A percentile compares a stretch with the other conserved stretches of the same genome.
Conservation (phyloP, 2,113 vertebrate genomes). For the Tiliqua scincoides region DNA sequence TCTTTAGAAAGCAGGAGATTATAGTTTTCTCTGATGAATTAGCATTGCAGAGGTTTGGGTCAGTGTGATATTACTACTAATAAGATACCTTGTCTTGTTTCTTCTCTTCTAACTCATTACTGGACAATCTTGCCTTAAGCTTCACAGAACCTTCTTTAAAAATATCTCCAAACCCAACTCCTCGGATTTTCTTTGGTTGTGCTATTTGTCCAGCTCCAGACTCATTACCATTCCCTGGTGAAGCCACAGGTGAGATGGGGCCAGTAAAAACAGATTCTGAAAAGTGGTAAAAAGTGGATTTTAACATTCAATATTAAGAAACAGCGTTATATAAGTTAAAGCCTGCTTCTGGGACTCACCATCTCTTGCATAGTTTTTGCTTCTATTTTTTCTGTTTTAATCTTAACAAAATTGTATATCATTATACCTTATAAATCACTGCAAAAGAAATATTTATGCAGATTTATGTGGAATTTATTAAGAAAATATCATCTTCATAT, state of each 20-base stretch:
- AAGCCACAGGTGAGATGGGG: constrained; percentile 77
- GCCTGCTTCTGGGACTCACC: neutral
- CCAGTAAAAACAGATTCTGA: constrained; percentile 71
- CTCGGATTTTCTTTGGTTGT: constrained; percentile 94
- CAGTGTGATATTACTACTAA: neutral
- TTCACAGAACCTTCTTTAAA: constrained; percentile 94
- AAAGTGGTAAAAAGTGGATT: constrained; percentile 12
- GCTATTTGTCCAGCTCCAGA: constrained; percentile 68
- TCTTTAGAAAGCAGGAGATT: neutral
- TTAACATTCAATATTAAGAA: neutral
- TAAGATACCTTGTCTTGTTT: constrained; percentile 84
- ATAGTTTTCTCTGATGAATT: neutral
- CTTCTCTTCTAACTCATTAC: constrained; percentile 85
- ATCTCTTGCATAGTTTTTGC: no score
- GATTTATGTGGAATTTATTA: no score
- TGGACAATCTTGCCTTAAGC: constrained; percentile 83
- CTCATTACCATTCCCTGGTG: constrained; percentile 78
- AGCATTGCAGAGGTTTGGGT: neutral
- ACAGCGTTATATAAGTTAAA: neutral
- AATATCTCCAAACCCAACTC: constrained; percentile 96
- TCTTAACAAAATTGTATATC: no score
- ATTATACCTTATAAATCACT: no score
- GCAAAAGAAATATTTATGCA: no score
- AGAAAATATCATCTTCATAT: no score
- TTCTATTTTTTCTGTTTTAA: no score